phyloP scores from a whole-genome alignment of 1,140 invertebrate genomes.

The Watersipora subatra region DNA sequence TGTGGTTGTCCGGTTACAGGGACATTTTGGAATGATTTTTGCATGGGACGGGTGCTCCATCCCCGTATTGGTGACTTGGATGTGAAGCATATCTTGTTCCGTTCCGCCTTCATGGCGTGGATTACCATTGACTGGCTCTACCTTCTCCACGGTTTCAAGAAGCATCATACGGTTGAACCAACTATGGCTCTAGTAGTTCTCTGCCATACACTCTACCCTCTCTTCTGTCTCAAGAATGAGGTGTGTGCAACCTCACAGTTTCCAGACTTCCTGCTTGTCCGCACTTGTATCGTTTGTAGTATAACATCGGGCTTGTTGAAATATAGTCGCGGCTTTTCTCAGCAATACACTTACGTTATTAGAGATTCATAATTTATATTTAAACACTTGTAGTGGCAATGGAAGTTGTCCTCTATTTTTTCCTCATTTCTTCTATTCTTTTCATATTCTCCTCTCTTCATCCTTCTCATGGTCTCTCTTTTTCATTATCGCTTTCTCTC shows the following conservation, averaged over 20 bases:
- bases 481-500: no score
- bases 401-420: no score
- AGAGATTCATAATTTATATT: no score
- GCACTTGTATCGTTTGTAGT: no score
- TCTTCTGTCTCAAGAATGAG: slow-evolving; percentile 50
- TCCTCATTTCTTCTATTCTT: no score
- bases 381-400: no score
- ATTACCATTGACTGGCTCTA: slow-evolving; percentile 24
- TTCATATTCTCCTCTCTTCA: no score
- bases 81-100: slow-evolving; percentile 52
- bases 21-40: slow-evolving; percentile 59
- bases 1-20: slow-evolving; percentile 36
- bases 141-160: neutral
- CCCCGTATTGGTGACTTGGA: slow-evolving; percentile 56
- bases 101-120: slow-evolving; percentile 41
- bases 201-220: slow-evolving; percentile 49
- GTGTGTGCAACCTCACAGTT: slow-evolving; percentile 16
- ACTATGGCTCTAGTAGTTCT: slow-evolving; percentile 28
- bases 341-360: no score
- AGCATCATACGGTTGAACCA: neutral
- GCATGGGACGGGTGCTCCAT: slow-evolving; percentile 63
- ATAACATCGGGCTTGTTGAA: no score
- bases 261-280: no score
- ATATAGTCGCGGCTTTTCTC: no score
- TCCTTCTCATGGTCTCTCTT: no score